phyloP scores from a whole-genome alignment of 1,140 invertebrate genomes.

The Drosophila kanapiae region DNA sequence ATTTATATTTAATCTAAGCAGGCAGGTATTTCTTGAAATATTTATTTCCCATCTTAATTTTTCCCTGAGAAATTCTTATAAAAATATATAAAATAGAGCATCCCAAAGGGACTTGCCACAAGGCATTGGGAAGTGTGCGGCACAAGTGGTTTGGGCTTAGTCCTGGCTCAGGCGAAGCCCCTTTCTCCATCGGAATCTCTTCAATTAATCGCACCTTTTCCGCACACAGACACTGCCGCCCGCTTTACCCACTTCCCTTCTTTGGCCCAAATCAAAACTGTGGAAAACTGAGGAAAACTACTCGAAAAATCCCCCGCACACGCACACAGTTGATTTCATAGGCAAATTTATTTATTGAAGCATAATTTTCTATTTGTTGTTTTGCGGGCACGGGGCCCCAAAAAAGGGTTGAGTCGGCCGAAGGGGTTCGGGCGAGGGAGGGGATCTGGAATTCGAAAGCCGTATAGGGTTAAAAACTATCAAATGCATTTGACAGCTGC shows the following conservation, averaged over 20 bases:
- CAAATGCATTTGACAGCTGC: slow-evolving; percentile 79
- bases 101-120: background rate
- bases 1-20: no score
- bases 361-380: slow-evolving; percentile 77
- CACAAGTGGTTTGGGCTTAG: background rate
- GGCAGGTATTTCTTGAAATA: background rate
- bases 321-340: slow-evolving; percentile 33
- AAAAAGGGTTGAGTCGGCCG: background rate
- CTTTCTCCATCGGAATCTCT: slow-evolving; percentile 34
- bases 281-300: slow-evolving; percentile 55
- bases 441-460: background rate
- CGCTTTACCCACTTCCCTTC: background rate
- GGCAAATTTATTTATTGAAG: slow-evolving; percentile 79
- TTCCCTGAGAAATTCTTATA: background rate
- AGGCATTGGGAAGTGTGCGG: background rate
- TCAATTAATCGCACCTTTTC: slow-evolving; percentile 84
- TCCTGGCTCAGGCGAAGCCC: slow-evolving; percentile 3
- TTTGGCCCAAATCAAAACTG: slow-evolving; percentile 56
- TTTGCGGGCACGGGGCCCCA: slow-evolving; percentile 19
- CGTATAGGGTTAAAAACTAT: slow-evolving; percentile 59
- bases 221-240: slow-evolving; percentile 23
- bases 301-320: slow-evolving; percentile 58
- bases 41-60: background rate
- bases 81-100: slow-evolving; percentile 4
- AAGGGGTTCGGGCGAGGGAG: background rate